These are phyloP conservation scores for Corticium candelabrum DNA, from an alignment of 37 sponge, comb jelly and placozoan species.

Conservation along the genomic window DNA sequence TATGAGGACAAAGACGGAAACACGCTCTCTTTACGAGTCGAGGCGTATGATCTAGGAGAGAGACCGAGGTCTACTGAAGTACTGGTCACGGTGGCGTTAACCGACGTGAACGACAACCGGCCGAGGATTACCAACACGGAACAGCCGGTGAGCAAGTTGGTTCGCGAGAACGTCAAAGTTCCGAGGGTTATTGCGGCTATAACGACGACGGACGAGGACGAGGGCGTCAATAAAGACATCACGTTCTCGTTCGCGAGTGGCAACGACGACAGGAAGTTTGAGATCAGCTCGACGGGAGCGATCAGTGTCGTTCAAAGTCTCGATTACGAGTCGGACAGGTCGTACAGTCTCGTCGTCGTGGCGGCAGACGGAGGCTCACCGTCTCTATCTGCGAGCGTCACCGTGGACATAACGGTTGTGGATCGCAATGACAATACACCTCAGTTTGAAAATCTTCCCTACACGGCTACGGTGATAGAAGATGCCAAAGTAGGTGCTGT, in stretches of 20 bases:
- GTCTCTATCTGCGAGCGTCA: neutral
- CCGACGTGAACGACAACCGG: neutral
- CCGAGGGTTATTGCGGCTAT: neutral
- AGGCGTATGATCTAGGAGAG: neutral
- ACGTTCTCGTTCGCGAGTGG: neutral
- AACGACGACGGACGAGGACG: neutral
- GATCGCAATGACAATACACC: conserved; percentile 2
- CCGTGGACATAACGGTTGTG: neutral
- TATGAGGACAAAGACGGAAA: neutral
- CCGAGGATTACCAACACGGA: neutral
- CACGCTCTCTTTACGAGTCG: neutral
- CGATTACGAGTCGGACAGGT: neutral
- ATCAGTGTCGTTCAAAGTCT: neutral
- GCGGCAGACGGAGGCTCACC: neutral
- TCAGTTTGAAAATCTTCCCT: neutral
- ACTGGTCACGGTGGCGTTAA: neutral
- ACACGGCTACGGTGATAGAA: neutral
- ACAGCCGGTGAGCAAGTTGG: neutral
- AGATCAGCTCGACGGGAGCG: neutral
- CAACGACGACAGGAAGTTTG: conserved; percentile 3
- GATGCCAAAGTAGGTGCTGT: neutral
- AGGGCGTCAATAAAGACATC: neutral
- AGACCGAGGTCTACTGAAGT: neutral
- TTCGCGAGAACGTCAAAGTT: neutral
- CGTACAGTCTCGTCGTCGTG: neutral